A percentile compares a stretch with the other conserved stretches of the same genome.
These are phyloP conservation scores for Leptodirus hochenwartii DNA, from an alignment of 2,888 invertebrate genomes.

Conservation along the genomic window DNA sequence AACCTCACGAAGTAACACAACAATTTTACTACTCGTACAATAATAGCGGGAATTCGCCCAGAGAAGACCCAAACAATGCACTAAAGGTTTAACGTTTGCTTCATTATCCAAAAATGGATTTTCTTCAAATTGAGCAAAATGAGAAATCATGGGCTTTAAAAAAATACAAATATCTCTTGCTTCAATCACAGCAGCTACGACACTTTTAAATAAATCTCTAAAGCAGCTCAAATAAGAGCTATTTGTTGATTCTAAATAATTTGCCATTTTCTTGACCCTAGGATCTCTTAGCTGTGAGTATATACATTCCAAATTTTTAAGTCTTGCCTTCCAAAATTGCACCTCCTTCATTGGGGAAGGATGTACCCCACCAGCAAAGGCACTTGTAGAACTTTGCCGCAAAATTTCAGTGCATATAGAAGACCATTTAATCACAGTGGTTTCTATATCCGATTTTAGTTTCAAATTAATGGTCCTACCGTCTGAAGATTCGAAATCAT, in stretches of 20 bases:
- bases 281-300: conserved; percentile 73
- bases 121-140: conserved; percentile 53
- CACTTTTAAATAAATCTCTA: conserved; percentile 57
- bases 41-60: conserved; percentile 62
- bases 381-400: conserved; percentile 52
- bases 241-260: conserved; percentile 43
- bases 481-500: conserved; percentile 28
- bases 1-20: conserved; percentile 58
- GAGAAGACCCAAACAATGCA: conserved; percentile 63
- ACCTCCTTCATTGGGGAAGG: conserved; percentile 56
- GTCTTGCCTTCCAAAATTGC: conserved; percentile 61
- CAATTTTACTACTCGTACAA: conserved; percentile 32
- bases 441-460: conserved; percentile 68
- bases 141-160: conserved; percentile 50
- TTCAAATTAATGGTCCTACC: conserved; percentile 37
- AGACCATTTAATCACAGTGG: conserved; percentile 75
- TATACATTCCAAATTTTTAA: conserved; percentile 69
- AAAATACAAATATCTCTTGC: conserved; percentile 68
- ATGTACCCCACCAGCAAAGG: conserved; percentile 46
- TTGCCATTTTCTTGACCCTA: conserved; percentile 67
- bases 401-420: conserved; percentile 47
- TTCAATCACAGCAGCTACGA: conserved; percentile 63
- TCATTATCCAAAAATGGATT: conserved; percentile 47
- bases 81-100: conserved; percentile 41
- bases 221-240: conserved; percentile 69